Conservation (phyloP, 2,888 invertebrate genomes). For the Phortica okadai region DNA sequence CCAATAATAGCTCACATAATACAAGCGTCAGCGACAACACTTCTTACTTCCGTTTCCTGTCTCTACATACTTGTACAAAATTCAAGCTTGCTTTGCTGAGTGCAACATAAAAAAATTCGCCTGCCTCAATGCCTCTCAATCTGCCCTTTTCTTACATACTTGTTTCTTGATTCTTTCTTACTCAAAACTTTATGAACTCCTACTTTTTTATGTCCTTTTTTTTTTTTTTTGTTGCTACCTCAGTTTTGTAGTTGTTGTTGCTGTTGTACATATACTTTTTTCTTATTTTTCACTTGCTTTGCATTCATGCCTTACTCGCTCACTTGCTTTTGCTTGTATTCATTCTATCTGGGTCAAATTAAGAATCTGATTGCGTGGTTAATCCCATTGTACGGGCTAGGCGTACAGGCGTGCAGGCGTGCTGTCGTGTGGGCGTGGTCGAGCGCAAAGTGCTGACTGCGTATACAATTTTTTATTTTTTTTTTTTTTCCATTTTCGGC, state of each 20-base stretch:
- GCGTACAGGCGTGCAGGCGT: not conserved
- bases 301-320: not conserved
- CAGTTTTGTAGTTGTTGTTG: not conserved
- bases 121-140: not conserved
- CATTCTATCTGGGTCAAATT: constrained; percentile 15
- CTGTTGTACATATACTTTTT: not conserved
- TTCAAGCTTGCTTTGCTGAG: not conserved
- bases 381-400: constrained; percentile 15
- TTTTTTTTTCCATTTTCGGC: not conserved
- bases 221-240: not conserved
- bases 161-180: not conserved
- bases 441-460: not conserved
- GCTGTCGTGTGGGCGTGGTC: not conserved
- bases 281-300: not conserved
- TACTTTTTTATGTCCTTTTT: constrained; percentile 2
- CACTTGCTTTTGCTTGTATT: not conserved
- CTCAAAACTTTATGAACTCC: constrained; percentile 19
- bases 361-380: constrained; percentile 19
- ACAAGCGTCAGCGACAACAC: not conserved
- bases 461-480: not conserved
- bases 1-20: too few relatives aligned
- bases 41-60: constrained; percentile 16
- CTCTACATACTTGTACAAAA: not conserved
- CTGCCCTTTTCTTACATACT: not conserved
- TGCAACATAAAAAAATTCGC: not conserved